Base-by-base conservation (phyloP, 1,140 invertebrate species). In the Plectus sambesii region DNA sequence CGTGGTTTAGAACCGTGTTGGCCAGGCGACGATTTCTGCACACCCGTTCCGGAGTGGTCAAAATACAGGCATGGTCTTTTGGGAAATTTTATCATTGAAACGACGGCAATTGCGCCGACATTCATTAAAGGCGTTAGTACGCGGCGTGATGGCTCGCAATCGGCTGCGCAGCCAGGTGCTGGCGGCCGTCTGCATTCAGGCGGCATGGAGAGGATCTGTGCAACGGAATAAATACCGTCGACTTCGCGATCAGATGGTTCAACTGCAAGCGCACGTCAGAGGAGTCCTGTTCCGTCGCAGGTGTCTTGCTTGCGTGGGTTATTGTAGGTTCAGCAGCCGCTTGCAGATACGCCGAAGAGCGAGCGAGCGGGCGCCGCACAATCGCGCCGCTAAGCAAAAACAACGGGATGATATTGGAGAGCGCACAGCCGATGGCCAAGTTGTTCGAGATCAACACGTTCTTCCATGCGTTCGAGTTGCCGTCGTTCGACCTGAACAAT, bases 1-100 rank as follows among this genome's bases (percentile, higher is more conserved):
- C 85, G 42, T 93, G 87, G 87, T 87, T 87, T 69, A 76, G 87
- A 36, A 79, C 82, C 0, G 78, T 81, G 56, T 70, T 88, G 22
- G 83, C 87, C 62, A 72, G 85, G 30, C 72, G 80, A 48, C 76
- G 80, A 51, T 93, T 85, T 72, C 70, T 85, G 0, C 75, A 78
- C 45, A 69, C 89, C 47, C 78, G 79, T 55, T 75, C 79, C 44
- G 80, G 84, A 22, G 80, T 81, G 1, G 72, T 86, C 38, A 76
- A 79, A 29, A 78, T 90, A 63, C 87, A 92, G 73, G 78, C 72
- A 17, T n/a, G 42, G 6, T 20, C 5, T 33, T 23, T 51, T 8
- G 33, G 12, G 5, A 30, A 49, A 5, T 12, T 8, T 46, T 47
- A 19, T 51, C 42, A 1, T 2, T 17, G n/a, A 40, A 23, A 24